phyloP scores from a whole-genome alignment of 2,113 vertebrate species.

The Callospermophilus lateralis region DNA sequence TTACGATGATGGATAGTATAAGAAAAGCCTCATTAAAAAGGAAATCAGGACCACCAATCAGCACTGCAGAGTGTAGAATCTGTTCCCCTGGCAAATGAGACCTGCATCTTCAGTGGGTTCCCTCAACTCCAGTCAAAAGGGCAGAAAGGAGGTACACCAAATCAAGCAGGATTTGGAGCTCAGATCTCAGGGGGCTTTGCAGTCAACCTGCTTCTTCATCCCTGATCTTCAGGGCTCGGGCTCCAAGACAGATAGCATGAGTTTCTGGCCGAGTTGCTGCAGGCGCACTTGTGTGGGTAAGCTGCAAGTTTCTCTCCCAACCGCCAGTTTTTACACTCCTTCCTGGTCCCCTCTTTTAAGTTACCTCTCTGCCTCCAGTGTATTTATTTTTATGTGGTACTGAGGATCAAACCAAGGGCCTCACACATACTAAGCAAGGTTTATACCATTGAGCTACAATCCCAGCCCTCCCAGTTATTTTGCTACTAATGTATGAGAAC shows the following conservation, averaged over 20 bases:
- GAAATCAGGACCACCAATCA: not conserved
- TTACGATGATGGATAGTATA: not conserved
- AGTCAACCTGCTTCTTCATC: accelerated
- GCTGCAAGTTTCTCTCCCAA: not conserved
- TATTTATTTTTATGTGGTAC: no score
- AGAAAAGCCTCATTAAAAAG: not conserved
- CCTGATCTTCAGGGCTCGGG: accelerated
- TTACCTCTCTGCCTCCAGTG: not conserved
- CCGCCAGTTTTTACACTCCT: accelerated
- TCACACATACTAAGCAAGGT: no score
- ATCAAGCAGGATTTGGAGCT: accelerated
- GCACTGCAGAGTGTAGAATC: accelerated
- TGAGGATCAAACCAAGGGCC: no score
- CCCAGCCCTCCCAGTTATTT: not conserved
- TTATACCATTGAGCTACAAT: no score
- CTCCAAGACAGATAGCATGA: accelerated
- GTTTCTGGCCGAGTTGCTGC: not conserved
- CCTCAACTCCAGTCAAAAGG: accelerated
- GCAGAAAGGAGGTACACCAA: not conserved
- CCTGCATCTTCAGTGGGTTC: accelerated
- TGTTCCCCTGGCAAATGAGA: not conserved
- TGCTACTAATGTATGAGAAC: not conserved
- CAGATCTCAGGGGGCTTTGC: not conserved
- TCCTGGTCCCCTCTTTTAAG: not conserved
- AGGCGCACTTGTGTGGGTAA: accelerated